A percentile compares a stretch with the other conserved stretches of the same genome.
phyloP scores from a whole-genome alignment of 1,140 invertebrate genomes.

The Heliconius himera region DNA sequence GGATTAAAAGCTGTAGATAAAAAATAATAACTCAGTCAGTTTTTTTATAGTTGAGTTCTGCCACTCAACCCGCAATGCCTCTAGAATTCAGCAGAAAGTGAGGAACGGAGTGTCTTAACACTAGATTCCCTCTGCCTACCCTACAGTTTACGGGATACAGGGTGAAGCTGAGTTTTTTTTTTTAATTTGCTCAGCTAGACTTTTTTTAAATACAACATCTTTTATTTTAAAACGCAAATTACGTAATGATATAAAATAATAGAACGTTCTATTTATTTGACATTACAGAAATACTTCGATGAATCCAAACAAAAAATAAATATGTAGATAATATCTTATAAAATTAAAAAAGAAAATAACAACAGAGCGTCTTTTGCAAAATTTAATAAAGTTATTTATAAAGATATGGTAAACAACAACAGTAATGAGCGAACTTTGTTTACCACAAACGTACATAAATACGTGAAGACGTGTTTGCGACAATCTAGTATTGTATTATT shows the following conservation, averaged over 20 bases:
- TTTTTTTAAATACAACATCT: too few relatives aligned
- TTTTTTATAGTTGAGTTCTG: too few relatives aligned
- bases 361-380: neutral
- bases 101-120: too few relatives aligned
- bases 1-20: too few relatives aligned
- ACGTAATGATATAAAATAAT: neutral
- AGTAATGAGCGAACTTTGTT: neutral
- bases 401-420: neutral
- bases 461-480: neutral
- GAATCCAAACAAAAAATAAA: neutral
- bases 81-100: too few relatives aligned
- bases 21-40: too few relatives aligned
- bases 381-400: slow-evolving; percentile 2
- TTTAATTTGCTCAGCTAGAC: too few relatives aligned
- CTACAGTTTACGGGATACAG: too few relatives aligned
- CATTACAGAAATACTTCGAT: neutral
- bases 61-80: too few relatives aligned
- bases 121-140: too few relatives aligned
- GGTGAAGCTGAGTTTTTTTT: too few relatives aligned
- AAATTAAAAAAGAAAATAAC: neutral
- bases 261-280: neutral
- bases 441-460: neutral
- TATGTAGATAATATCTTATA: neutral
- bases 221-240: too few relatives aligned
- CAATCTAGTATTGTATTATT: slow-evolving; percentile 1